Percentiles rank a stretch among this genome's conserved stretches.
phyloP scores from a whole-genome alignment of 2,113 vertebrate genomes.

The Helogale parvula region DNA sequence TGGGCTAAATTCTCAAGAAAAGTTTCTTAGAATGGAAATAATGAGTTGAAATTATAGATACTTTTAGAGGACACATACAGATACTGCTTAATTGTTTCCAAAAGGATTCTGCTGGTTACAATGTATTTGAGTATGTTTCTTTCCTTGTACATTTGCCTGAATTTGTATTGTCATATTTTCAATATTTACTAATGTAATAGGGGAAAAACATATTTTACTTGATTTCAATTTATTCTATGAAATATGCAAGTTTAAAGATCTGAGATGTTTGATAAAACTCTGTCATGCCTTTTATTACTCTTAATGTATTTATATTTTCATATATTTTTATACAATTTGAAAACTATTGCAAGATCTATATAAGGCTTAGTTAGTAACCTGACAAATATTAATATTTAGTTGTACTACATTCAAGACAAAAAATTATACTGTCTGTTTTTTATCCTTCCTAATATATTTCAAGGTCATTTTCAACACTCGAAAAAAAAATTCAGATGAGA shows the following conservation, averaged over 20 bases:
- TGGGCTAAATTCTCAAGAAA: background rate
- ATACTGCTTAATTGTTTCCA: background rate
- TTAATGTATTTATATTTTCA: background rate
- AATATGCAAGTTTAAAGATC: background rate
- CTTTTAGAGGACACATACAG: background rate
- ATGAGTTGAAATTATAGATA: background rate
- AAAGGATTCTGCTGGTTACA: background rate
- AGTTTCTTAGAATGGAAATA: background rate
- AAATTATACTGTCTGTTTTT: background rate
- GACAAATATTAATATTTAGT: background rate
- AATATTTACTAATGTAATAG: background rate
- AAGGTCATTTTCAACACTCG: background rate
- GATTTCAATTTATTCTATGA: conserved; percentile 5
- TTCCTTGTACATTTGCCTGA: background rate
- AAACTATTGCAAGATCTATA: background rate
- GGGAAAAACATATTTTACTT: background rate
- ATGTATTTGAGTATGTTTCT: background rate
- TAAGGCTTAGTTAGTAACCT: background rate
- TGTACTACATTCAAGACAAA: background rate
- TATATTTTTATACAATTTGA: background rate
- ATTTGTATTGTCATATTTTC: background rate
- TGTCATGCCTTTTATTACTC: background rate
- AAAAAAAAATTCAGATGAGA: background rate
- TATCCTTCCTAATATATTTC: background rate
- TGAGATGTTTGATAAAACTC: background rate